Evolutionary conservation across 2,888 invertebrate species (phyloP), one percentile per base, ranked within the genome.

Genomic region (Leptopilina syphax): DNA sequence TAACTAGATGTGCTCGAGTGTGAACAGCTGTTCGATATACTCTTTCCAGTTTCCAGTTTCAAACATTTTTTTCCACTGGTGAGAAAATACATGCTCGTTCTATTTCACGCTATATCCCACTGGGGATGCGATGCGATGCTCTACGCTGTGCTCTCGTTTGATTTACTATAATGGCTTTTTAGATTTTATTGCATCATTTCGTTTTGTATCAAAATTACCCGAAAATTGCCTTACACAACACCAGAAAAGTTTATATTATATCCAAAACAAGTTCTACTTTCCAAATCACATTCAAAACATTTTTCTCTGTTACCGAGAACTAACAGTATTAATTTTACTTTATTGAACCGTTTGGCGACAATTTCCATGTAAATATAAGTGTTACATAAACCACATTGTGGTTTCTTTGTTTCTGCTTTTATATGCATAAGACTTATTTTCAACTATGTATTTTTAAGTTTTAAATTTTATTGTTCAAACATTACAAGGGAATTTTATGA

Each of bases 1-100:
- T 6, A 63, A 63, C 70, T 70, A 73, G 57, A 73, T n/a, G 73
- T 73, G 54, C 34, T 57, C 8, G 57, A 34, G 73, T 73, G 73
- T 73, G 57, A 73, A 73, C 73, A 73, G 73, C 73, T 73, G 73
- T 73, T 73, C 73, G 57, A 73, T 73, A 57, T 54, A 34, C 27
- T 54, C 73, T 73, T 73, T 73, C 70, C 27, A 70, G 13, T 70
- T 70, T 54, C 73, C 34, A 57, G 34, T 73, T 73, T 57, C 73
- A 13, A 57, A 34, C 57, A 57, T 57, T 27, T 73, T 70, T 73
- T 63, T 24, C 63, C 57, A 73, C 34, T 34, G n/a, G 57, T n/a
- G 57, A 73, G 57, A 57, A 73, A 73, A 73, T 57, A n/a, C 57
- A 73, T 50, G 34, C 34, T 73, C 70, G 70, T 54, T 54, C 70